Evolutionary conservation across 2,113 vertebrate species (phyloP), one percentile per base, ranked within the genome.

Genomic region (Xenopus borealis): DNA sequence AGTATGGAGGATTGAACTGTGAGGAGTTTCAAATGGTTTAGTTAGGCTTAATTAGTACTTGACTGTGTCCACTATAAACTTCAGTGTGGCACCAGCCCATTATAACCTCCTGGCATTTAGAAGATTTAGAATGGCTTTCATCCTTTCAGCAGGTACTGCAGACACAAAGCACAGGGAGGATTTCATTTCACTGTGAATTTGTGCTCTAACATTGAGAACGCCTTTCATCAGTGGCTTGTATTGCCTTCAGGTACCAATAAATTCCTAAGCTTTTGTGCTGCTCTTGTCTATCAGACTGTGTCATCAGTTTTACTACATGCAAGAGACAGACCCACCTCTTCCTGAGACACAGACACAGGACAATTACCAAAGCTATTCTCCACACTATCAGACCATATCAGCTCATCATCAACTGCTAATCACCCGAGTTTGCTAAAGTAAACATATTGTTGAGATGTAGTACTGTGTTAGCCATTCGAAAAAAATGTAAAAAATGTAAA

Each of bases 291-390:
- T 90, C 89, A 90, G 85, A 81, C 79, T 81, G 69, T 88, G 89
- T 88, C 86, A 90, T 90, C 88, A 88, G 84, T 88, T 89, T 89
- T 85, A 86, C 88, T 88, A 81, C 85, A 88, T 87, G 87, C 85
- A 83, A 89, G 82, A 88, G 83, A 82, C 81, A 86, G 85, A 81
- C 85, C 86, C 88, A 85, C 86, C 88, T 85, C 83, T 88, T 89
- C 87, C 86, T 85, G 82, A 87, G 83, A 86, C 82, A 82, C 66
- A 88, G 88, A 84, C 83, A 90, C 80, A 86, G 83, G 88, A 88
- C 86, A 86, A 85, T 88, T 88, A 88, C 79, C 80, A 84, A 80
- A 84, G 85, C 79, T 81, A 82, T 78, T 84, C 81, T 83, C 47
- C 75, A 72, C 70, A 70, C 79, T 86, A 87, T 83, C 83, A 72